Base-by-base conservation (phyloP, 2,797 vertebrate genomes). In the Malacoraja senta region DNA sequence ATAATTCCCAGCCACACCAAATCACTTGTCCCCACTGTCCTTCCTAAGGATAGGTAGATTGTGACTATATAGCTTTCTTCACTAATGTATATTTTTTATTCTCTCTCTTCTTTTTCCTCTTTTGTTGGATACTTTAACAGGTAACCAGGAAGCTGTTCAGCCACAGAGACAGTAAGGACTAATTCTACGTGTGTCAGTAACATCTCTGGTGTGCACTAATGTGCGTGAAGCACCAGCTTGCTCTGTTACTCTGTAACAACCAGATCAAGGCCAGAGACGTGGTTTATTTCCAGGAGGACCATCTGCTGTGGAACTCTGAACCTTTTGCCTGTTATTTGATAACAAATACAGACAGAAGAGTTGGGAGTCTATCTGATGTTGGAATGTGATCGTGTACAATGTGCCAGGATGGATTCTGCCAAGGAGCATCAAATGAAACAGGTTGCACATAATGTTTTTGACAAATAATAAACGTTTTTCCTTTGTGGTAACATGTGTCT, bases 211-310 rank as follows among this genome's bases (percentile, higher is more conserved):
- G 95, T 95, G 93, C 95, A 94, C 93, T 95, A 94, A 94, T 94
- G 93, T 95, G 24, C 44, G 53, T 92, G 90, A 92, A 92, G 24
- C 90, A 92, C 68, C 90, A 92, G 91, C 93, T 94, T 93, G 84
- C 95, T 94, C 95, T 94, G 93, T 94, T 94, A 74, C 94, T 95
- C 93, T 76, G 93, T 94, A 74, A 91, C 93, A 93, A 95, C 94
- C 95, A 95, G 94, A 94, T 90, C 17, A 78, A 93, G 65, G 71
- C 90, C 71, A 65, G 78, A 79, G 88, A 94, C 74, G 93, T 93
- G 93, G 93, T 93, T 96, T 95, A 94, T 96, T 97, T 97, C 95
- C 94, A 97, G 95, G 95, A 95, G 95, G 95, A 96, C 94, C 94
- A 94, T 93, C 94, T 94, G 90, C 93, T 93, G 35, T 86, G 93